phyloP scores from a whole-genome alignment of 2,797 vertebrate species.

The Lacerta agilis region DNA sequence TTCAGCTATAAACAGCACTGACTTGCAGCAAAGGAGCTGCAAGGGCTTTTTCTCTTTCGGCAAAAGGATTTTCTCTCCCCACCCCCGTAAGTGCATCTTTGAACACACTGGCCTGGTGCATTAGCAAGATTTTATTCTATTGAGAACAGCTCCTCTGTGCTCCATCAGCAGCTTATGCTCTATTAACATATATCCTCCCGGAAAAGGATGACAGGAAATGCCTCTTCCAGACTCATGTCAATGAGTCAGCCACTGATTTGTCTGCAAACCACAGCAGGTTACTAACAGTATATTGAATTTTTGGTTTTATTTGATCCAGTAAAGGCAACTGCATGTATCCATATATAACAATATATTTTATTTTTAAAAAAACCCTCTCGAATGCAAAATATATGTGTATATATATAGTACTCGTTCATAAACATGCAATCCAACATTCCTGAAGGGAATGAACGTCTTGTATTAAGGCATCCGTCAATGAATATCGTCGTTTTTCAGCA shows the following conservation, averaged over 20 bases:
- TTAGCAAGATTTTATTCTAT: slow-evolving; percentile 21
- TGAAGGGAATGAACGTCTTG: rapidly evolving
- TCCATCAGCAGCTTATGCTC: not conserved
- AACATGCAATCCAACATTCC: not conserved
- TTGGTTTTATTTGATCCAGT: slow-evolving; percentile 66
- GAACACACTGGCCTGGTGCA: not conserved
- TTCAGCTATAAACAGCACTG: not conserved
- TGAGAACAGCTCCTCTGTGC: not conserved
- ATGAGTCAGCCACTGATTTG: rapidly evolving
- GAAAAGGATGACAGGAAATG: not conserved
- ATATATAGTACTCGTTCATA: slow-evolving; percentile 2
- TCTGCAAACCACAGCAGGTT: not conserved
- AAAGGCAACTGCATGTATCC: slow-evolving; percentile 12
- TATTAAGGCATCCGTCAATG: not conserved
- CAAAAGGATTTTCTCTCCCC: not conserved
- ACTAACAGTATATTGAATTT: not conserved
- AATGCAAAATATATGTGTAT: not conserved
- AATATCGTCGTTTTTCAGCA: not conserved
- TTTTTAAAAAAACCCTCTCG: slow-evolving; percentile 27
- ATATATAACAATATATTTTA: slow-evolving; percentile 55
- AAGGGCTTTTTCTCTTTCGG: not conserved
- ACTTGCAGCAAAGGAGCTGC: not conserved
- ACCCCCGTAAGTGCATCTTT: not conserved
- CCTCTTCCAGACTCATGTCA: rapidly evolving
- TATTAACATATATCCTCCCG: rapidly evolving